Evolutionary conservation across 2,797 vertebrate genomes (phyloP).

Genomic region (Erpetoichthys calabaricus): DNA sequence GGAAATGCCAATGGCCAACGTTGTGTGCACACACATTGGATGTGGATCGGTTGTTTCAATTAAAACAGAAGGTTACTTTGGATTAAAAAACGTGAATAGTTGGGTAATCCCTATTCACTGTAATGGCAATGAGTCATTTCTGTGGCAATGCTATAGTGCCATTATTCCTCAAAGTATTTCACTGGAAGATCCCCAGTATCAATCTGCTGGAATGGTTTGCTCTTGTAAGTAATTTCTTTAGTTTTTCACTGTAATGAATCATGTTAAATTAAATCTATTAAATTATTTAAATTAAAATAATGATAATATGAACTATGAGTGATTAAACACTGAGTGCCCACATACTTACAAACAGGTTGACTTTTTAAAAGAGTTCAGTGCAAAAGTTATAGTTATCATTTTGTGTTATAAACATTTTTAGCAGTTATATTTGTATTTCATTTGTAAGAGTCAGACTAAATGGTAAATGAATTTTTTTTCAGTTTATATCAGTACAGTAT

Average conservation of each 20-base stretch:
- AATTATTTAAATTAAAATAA: no score
- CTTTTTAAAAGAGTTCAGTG: no score
- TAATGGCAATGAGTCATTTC: not conserved
- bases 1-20: not conserved
- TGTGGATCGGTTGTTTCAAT: constrained; percentile 1
- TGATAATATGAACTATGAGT: no score
- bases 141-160: not conserved
- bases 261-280: not conserved
- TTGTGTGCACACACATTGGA: not conserved
- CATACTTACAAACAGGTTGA: no score
- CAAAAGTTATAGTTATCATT: no score
- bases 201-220: not conserved
- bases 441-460: no score
- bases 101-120: not conserved
- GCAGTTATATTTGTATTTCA: no score
- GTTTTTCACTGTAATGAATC: not conserved
- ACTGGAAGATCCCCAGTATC: not conserved
- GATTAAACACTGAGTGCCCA: no score
- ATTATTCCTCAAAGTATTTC: not conserved
- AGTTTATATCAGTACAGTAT: no score
- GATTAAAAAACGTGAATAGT: not conserved
- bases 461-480: no score
- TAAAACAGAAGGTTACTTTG: constrained; percentile 3
- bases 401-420: no score
- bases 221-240: not conserved